Percentiles rank a stretch among this genome's conserved stretches.
Conservation (phyloP, 2,888 invertebrate genomes). For the Zeuzera pyrina region DNA sequence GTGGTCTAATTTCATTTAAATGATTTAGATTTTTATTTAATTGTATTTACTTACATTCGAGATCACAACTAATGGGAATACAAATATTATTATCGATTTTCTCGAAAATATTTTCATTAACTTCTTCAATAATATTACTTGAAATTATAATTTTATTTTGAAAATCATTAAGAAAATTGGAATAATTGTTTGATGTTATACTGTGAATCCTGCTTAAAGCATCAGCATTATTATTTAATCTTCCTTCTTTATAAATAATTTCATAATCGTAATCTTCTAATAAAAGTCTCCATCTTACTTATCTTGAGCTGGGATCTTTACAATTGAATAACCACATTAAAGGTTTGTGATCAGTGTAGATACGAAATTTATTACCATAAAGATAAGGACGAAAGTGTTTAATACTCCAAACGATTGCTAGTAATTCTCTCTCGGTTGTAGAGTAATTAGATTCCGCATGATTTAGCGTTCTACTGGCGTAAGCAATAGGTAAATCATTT, state of each 20-base stretch:
- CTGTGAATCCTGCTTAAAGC: conserved; percentile 13
- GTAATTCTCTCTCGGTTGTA: too few relatives aligned
- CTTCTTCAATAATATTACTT: conserved; percentile 2
- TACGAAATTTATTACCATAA: too few relatives aligned
- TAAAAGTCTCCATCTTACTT: conserved; percentile 6
- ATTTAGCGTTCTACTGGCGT: too few relatives aligned
- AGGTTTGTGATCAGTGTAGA: conserved; percentile 2
- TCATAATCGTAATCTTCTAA: conserved; percentile 7
- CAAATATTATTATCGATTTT: conserved; percentile 5
- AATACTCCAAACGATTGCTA: too few relatives aligned
- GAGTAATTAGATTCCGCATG: too few relatives aligned
- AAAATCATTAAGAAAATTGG: conserved; percentile 19
- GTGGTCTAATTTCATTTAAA: background rate
- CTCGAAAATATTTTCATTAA: conserved; percentile 1
- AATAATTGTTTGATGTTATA: conserved; percentile 24
- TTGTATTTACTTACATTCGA: too few relatives aligned
- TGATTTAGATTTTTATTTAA: too few relatives aligned
- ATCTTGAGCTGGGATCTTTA: conserved; percentile 1
- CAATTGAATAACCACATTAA: background rate
- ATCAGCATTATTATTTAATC: conserved; percentile 1
- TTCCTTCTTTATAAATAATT: conserved; percentile 9
- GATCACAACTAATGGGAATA: background rate
- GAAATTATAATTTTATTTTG: background rate
- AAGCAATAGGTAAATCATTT: too few relatives aligned
- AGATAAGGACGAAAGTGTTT: too few relatives aligned